These are phyloP conservation scores for Ormyrus thymus DNA, from an alignment of 2,888 invertebrate genomes.

Conservation along the genomic window DNA sequence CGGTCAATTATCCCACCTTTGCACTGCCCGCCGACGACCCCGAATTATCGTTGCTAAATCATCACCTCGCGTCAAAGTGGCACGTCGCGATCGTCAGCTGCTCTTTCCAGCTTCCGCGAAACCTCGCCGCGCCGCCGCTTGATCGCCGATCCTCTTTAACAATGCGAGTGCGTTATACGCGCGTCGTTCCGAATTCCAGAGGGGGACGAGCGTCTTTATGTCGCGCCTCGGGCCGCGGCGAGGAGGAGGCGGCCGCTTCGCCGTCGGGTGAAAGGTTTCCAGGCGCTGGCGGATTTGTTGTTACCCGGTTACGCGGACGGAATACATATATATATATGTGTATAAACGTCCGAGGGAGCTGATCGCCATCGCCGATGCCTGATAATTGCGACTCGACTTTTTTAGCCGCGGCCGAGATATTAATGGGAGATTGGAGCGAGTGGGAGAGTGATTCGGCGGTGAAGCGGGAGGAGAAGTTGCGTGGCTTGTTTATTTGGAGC, in stretches of 20 bases:
- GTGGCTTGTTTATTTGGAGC: too few relatives aligned
- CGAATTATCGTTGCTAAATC: background rate
- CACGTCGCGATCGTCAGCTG: slow-evolving; percentile 5
- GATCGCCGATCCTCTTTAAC: slow-evolving; percentile 31
- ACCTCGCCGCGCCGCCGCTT: background rate
- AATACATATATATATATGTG: too few relatives aligned
- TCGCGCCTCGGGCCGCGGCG: background rate
- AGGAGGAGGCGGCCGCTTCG: too few relatives aligned
- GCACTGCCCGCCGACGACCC: background rate
- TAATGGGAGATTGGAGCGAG: too few relatives aligned
- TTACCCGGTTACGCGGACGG: background rate
- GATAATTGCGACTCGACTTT: too few relatives aligned
- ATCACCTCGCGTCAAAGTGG: slow-evolving; percentile 7
- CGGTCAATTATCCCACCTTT: background rate
- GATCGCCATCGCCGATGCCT: too few relatives aligned
- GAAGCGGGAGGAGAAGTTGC: too few relatives aligned
- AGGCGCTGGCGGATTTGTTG: background rate
- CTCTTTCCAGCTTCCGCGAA: slow-evolving; percentile 50
- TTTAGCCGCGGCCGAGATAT: too few relatives aligned
- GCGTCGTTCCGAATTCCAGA: slow-evolving; percentile 58
- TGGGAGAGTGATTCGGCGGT: too few relatives aligned
- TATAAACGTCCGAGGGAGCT: too few relatives aligned
- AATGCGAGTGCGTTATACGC: slow-evolving; percentile 4
- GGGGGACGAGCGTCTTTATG: slow-evolving; percentile 28
- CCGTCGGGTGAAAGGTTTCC: background rate